Percentiles rank a stretch among this genome's conserved stretches.
Evolutionary conservation across 1,140 invertebrate species (phyloP).

Genomic region (Panagrolaimus sp.): DNA sequence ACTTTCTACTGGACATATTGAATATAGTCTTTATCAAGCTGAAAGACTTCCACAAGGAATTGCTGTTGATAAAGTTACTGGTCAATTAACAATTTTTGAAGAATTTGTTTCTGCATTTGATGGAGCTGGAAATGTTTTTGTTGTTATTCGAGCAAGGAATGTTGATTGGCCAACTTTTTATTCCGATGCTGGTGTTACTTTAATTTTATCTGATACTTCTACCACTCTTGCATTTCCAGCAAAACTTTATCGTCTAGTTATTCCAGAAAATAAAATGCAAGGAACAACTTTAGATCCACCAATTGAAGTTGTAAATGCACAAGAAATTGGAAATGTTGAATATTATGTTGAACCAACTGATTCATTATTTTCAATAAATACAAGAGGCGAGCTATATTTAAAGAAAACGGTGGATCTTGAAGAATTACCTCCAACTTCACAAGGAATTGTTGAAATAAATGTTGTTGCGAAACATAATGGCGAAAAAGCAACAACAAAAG

Average conservation of each 20-base stretch:
- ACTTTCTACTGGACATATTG: slow-evolving; percentile 22
- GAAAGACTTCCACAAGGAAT: slow-evolving; percentile 25
- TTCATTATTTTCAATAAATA: slow-evolving; percentile 35
- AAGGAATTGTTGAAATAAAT: slow-evolving; percentile 37
- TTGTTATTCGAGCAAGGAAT: slow-evolving; percentile 53
- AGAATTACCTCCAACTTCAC: slow-evolving; percentile 15
- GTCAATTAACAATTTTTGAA: slow-evolving; percentile 40
- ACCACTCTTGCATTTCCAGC: slow-evolving; percentile 16
- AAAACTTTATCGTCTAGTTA: slow-evolving; percentile 7
- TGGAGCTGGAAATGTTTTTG: slow-evolving; percentile 28
- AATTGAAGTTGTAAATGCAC: slow-evolving; percentile 21
- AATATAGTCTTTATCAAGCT: slow-evolving; percentile 30
- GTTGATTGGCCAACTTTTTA: slow-evolving; percentile 39
- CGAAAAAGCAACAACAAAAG: slow-evolving; percentile 21
- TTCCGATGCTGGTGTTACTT: slow-evolving; percentile 44
- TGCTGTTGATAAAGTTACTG: slow-evolving; percentile 32
- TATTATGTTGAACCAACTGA: slow-evolving; percentile 26
- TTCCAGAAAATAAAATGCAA: slow-evolving; percentile 11
- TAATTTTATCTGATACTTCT: slow-evolving; percentile 12
- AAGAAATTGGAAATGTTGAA: slow-evolving; percentile 9
- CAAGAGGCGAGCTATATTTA: slow-evolving; percentile 37
- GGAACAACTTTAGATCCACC: slow-evolving; percentile 6
- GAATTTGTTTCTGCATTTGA: slow-evolving; percentile 17
- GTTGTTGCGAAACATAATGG: slow-evolving; percentile 19
- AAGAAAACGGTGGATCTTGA: slow-evolving; percentile 34